Percentiles rank a stretch among this genome's conserved stretches.
These are phyloP conservation scores for Bombus pyrosoma DNA, from an alignment of 1,140 invertebrate genomes.

Conservation along the genomic window DNA sequence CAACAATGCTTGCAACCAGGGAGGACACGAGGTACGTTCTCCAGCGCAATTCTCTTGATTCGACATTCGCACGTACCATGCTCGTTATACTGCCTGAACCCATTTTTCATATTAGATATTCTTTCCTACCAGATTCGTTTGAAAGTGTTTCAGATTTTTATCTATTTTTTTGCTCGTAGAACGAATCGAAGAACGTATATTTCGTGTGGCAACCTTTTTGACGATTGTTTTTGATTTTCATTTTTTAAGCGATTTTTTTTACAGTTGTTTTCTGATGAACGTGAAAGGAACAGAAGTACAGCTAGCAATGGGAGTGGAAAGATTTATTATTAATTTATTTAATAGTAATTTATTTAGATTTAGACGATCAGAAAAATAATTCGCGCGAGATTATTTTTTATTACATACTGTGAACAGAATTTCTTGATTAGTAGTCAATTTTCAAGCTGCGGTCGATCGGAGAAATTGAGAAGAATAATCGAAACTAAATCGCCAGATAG, in stretches of 20 bases:
- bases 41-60: background rate
- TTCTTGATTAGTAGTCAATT: background rate
- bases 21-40: constrained; percentile 86
- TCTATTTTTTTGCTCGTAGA: background rate
- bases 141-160: background rate
- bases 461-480: background rate
- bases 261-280: background rate
- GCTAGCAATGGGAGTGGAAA: background rate
- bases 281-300: no score
- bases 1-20: constrained; percentile 89
- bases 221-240: background rate
- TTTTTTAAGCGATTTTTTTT: background rate
- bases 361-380: background rate
- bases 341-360: background rate
- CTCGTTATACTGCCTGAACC: constrained; percentile 25
- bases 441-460: no score
- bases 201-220: background rate
- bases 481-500: background rate
- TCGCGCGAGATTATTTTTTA: background rate
- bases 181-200: background rate
- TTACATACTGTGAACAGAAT: background rate
- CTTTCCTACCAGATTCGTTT: background rate
- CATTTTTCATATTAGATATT: background rate
- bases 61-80: constrained; percentile 15
- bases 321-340: background rate